Conservation (phyloP, 2,888 invertebrate genomes). For the Cheilosia scutellata region DNA sequence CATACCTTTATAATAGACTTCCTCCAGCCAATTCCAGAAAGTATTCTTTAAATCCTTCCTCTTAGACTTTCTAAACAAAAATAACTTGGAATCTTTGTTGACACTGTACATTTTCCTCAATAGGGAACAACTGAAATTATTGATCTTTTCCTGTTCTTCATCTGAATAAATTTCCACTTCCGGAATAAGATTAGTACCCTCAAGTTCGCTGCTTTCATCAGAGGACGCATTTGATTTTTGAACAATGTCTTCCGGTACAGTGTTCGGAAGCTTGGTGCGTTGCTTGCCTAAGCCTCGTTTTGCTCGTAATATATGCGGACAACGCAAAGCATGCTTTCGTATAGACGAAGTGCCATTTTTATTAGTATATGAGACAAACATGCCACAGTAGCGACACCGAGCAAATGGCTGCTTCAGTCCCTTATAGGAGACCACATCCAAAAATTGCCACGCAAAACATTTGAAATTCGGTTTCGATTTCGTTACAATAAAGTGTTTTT, state of each 20-base stretch:
- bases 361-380: slow-evolving; percentile 43
- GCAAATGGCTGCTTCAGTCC: slow-evolving; percentile 53
- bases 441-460: slow-evolving; percentile 63
- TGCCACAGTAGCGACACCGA: slow-evolving; percentile 41
- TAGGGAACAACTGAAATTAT: neutral
- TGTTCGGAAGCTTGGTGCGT: neutral
- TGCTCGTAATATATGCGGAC: slow-evolving; percentile 36
- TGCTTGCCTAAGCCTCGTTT: slow-evolving; percentile 37
- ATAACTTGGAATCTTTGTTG: slow-evolving; percentile 40
- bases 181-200: slow-evolving; percentile 25
- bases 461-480: slow-evolving; percentile 57
- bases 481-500: slow-evolving; percentile 25
- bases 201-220: slow-evolving; percentile 33
- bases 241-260: neutral
- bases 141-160: slow-evolving; percentile 13
- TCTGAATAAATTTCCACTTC: slow-evolving; percentile 46
- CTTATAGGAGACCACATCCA: slow-evolving; percentile 51
- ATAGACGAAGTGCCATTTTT: slow-evolving; percentile 63
- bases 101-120: slow-evolving; percentile 27
- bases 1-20: slow-evolving; percentile 50
- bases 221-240: neutral
- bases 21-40: slow-evolving; percentile 47
- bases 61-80: slow-evolving; percentile 49
- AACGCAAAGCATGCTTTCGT: slow-evolving; percentile 57
- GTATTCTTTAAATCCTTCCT: slow-evolving; percentile 6